Evolutionary conservation across 2,797 vertebrate genomes (phyloP).

Genomic region (Craterocephalus amniculus): DNA sequence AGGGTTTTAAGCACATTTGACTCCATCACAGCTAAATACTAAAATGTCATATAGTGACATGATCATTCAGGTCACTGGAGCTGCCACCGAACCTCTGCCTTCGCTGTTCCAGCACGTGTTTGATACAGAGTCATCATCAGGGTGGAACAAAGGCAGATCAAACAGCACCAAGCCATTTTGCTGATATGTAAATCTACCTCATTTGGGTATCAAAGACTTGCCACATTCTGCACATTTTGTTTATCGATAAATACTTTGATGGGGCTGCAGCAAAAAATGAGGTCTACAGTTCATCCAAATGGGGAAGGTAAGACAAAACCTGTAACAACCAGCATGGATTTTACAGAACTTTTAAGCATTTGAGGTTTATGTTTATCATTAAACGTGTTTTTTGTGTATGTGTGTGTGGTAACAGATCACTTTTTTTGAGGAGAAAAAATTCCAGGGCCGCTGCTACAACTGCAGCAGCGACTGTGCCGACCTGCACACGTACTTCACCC

Average conservation of each 20-base stretch:
- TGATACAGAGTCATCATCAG: conserved; percentile 69
- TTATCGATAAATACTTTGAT: conserved; percentile 76
- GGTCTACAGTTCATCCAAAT: conserved; percentile 59
- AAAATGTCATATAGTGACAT: not conserved
- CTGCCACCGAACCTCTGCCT: conserved; percentile 28
- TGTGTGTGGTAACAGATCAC: conserved; percentile 72
- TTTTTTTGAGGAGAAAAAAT: conserved; percentile 71
- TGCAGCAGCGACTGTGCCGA: conserved; percentile 67
- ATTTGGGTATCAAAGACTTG: conserved; percentile 75
- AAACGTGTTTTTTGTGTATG: not conserved
- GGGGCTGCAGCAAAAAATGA: conserved; percentile 55
- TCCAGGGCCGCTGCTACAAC: conserved; percentile 71
- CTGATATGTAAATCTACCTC: conserved; percentile 77
- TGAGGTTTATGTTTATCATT: not conserved
- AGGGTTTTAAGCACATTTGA: not conserved
- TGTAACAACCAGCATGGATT: not conserved
- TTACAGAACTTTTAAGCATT: not conserved
- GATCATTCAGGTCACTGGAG: not conserved
- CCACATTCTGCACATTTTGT: conserved; percentile 72
- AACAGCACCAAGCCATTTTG: conserved; percentile 68
- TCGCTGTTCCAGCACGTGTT: conserved; percentile 64
- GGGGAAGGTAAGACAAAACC: conserved; percentile 70
- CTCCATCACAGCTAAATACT: not conserved
- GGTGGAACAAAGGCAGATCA: conserved; percentile 76
- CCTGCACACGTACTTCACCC: conserved; percentile 65